Evolutionary conservation across 53 echinoderm and acorn worm species (phyloP).

Genomic region (Apostichopus leukothele): DNA sequence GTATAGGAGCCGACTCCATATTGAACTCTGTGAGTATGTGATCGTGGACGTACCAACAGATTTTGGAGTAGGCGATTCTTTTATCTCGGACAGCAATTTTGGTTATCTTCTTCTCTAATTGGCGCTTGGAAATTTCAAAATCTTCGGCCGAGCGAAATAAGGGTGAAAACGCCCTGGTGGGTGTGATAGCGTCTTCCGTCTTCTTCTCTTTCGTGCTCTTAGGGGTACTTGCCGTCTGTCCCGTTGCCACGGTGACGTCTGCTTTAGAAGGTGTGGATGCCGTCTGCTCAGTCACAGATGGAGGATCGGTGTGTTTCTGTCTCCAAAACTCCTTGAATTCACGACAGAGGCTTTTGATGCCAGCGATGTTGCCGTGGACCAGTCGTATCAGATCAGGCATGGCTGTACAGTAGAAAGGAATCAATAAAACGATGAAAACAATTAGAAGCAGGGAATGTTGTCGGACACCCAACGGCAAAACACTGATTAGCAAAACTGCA

Average conservation of each 20-base stretch:
- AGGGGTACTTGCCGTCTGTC: background rate
- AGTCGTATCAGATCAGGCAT: constrained; percentile 85
- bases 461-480: background rate
- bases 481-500: too few species aligned
- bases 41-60: constrained; percentile 96
- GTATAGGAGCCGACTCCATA: constrained; percentile 67
- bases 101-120: constrained; percentile 79
- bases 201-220: background rate
- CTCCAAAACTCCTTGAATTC: constrained; percentile 89
- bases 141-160: constrained; percentile 40
- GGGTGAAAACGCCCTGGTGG: constrained; percentile 7
- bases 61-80: constrained; percentile 62
- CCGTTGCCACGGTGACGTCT: background rate
- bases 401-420: constrained; percentile 52
- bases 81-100: constrained; percentile 84
- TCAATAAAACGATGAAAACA: background rate
- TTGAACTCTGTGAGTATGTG: constrained; percentile 72
- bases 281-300: constrained; percentile 4
- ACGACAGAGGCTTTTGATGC: constrained; percentile 82
- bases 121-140: constrained; percentile 84
- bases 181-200: background rate
- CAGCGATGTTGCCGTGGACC: constrained; percentile 87
- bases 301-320: constrained; percentile 29
- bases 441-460: background rate
- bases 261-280: background rate